phyloP scores from a whole-genome alignment of 2,888 invertebrate genomes.

The Azorinus chamasolen region DNA sequence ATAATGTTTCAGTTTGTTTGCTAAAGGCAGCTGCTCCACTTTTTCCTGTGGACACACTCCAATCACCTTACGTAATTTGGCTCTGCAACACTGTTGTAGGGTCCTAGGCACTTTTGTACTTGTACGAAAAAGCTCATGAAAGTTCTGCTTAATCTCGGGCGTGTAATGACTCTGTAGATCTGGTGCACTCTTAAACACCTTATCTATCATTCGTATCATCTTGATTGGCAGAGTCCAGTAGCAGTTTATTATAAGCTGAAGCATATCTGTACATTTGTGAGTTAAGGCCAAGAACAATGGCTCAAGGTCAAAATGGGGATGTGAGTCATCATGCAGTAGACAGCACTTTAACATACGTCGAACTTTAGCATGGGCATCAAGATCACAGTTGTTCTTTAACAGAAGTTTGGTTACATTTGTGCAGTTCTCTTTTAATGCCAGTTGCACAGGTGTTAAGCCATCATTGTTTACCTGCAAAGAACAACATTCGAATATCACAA shows the following conservation, averaged over 20 bases:
- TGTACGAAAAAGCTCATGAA: conserved; percentile 72
- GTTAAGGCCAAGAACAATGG: conserved; percentile 83
- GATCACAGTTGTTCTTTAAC: conserved; percentile 82
- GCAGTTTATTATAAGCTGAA: conserved; percentile 78
- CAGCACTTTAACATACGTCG: conserved; percentile 78
- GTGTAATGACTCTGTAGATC: conserved; percentile 75
- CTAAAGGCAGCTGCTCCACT: conserved; percentile 75
- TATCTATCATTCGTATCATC: conserved; percentile 72
- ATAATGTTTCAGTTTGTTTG: conserved; percentile 80
- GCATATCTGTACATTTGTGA: conserved; percentile 81
- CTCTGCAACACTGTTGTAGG: conserved; percentile 80
- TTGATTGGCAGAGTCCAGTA: conserved; percentile 75
- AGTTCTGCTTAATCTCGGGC: conserved; percentile 69
- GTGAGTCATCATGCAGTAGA: conserved; percentile 78
- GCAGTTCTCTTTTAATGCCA: conserved; percentile 79
- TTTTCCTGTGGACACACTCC: conserved; percentile 73
- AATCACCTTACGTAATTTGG: conserved; percentile 72
- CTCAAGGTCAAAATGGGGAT: conserved; percentile 84
- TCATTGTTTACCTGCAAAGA: conserved; percentile 79
- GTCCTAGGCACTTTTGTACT: conserved; percentile 69
- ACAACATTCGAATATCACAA: conserved; percentile 13
- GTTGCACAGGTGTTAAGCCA: conserved; percentile 80
- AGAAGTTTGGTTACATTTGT: conserved; percentile 75
- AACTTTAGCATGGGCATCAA: conserved; percentile 76
- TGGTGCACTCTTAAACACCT: conserved; percentile 76